A percentile compares a stretch with the other conserved stretches of the same genome.
phyloP scores from a whole-genome alignment of 2,888 invertebrate genomes.

The Celastrina argiolus region DNA sequence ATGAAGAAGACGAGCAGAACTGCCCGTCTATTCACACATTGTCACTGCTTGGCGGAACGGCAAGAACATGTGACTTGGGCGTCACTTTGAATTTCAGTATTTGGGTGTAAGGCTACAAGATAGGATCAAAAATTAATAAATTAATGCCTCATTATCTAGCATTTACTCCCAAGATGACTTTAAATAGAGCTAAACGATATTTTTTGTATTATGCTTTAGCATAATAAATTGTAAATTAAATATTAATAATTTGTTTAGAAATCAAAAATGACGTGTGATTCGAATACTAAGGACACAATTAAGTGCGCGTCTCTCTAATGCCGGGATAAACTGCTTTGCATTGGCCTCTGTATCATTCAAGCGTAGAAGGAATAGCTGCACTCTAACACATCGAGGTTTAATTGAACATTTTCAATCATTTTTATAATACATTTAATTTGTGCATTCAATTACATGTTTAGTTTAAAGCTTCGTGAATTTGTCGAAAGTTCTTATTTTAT shows the following conservation, averaged over 20 bases:
- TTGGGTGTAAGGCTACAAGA: no score
- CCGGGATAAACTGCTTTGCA: not conserved
- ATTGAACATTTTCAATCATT: constrained; percentile 3
- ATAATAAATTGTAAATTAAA: constrained; percentile 19
- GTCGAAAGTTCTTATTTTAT: not conserved
- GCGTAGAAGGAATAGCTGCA: constrained; percentile 10
- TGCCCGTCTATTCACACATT: no score
- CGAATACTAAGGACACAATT: constrained; percentile 2
- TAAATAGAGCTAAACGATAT: constrained; percentile 3
- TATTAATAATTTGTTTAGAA: constrained; percentile 17
- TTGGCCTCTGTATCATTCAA: not conserved
- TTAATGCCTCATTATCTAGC: constrained; percentile 3
- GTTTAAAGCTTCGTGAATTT: not conserved
- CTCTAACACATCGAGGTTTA: constrained; percentile 4
- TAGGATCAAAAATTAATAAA: constrained; percentile 15
- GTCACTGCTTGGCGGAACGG: no score
- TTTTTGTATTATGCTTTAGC: constrained; percentile 23
- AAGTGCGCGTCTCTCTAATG: constrained; percentile 17
- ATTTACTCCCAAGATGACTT: constrained; percentile 10
- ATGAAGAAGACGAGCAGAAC: no score
- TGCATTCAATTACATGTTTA: not conserved
- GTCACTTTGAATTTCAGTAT: no score
- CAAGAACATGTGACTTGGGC: no score
- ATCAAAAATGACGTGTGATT: not conserved
- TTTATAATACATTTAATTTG: constrained; percentile 10